These are phyloP conservation scores for Notamacropus eugenii DNA, from an alignment of 2,797 vertebrate genomes.

Conservation along the genomic window DNA sequence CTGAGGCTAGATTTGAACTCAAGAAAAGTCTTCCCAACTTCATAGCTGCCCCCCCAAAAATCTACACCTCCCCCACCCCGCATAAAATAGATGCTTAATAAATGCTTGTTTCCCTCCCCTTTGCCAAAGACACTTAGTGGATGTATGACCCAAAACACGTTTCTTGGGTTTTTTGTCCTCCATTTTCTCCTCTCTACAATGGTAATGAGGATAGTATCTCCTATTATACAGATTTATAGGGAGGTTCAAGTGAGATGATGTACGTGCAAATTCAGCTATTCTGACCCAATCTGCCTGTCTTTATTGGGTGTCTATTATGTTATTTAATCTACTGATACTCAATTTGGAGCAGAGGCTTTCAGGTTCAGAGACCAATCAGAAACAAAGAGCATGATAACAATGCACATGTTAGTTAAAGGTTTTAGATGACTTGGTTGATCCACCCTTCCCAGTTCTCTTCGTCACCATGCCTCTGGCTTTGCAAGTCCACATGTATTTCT, in stretches of 20 bases:
- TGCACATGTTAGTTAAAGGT: not conserved
- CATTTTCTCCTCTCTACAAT: not conserved
- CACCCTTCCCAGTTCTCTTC: not conserved
- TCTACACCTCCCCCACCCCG: no score
- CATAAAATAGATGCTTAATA: not conserved
- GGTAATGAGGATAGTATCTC: not conserved
- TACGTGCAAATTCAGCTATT: not conserved
- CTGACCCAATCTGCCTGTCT: not conserved
- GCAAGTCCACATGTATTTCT: not conserved
- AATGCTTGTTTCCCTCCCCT: not conserved
- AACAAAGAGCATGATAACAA: not conserved
- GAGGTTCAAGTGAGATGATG: not conserved
- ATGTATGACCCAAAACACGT: no score
- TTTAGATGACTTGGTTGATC: no score
- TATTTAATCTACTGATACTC: not conserved
- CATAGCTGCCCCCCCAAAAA: no score
- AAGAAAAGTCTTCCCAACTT: not conserved
- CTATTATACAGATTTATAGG: not conserved
- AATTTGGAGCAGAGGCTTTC: not conserved
- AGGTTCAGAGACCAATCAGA: not conserved
- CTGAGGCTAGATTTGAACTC: not conserved
- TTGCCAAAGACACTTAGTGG: not conserved
- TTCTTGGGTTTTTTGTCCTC: not conserved
- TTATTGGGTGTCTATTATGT: not conserved
- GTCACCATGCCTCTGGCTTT: not conserved